Conservation (phyloP, 2,888 invertebrate genomes). For the Dasysyrphus albostriatus region DNA sequence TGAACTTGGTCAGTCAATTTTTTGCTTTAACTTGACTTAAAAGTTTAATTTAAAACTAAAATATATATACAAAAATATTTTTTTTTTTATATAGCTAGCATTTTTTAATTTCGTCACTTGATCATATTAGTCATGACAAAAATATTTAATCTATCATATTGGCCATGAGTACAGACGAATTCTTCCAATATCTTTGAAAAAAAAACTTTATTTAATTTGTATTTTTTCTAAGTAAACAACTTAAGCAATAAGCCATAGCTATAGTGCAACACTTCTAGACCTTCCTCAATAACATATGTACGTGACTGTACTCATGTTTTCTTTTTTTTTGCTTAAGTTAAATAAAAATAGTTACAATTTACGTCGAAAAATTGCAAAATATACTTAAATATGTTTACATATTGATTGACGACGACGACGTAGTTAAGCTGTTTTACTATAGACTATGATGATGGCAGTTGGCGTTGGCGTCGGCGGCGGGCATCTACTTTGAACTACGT, state of each 20-base stretch:
- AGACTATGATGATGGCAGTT: background rate
- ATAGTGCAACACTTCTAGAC: background rate
- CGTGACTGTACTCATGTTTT: slow-evolving; percentile 12
- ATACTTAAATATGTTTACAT: background rate
- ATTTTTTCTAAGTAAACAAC: background rate
- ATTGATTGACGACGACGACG: background rate
- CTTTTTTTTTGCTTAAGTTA: background rate
- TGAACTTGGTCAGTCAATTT: too few relatives aligned
- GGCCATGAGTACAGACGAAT: background rate
- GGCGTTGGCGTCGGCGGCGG: background rate
- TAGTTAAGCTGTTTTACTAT: background rate
- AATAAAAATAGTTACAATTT: slow-evolving; percentile 11
- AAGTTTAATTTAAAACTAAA: background rate
- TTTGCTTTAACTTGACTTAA: too few relatives aligned
- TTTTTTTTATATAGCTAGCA: too few relatives aligned
- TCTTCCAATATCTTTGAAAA: background rate
- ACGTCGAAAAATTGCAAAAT: background rate
- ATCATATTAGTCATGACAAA: background rate
- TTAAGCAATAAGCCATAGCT: background rate
- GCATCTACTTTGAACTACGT: slow-evolving; percentile 7
- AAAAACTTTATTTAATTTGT: background rate
- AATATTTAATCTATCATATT: background rate
- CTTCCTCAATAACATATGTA: slow-evolving; percentile 1
- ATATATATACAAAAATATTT: too few relatives aligned
- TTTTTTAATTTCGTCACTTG: background rate